Conservation (phyloP, 2,797 vertebrate genomes). For the Tapirus indicus region DNA sequence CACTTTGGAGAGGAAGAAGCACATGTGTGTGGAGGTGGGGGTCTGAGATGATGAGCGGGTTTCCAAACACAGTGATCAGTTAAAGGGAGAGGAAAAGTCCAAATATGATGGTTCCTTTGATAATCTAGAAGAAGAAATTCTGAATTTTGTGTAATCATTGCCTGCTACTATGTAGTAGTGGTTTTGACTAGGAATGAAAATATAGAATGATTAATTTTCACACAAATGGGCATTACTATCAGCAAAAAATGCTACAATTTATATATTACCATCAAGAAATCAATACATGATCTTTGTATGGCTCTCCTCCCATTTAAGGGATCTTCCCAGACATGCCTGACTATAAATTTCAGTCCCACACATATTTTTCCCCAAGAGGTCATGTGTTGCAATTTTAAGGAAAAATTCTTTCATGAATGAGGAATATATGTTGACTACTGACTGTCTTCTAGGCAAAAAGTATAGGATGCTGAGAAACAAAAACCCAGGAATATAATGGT, state of each 20-base stretch:
- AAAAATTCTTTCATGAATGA: not conserved
- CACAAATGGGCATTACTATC: not conserved
- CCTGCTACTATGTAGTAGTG: slow-evolving; percentile 7
- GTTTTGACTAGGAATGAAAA: not conserved
- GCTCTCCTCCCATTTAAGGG: not conserved
- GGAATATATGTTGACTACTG: not conserved
- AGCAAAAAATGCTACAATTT: not conserved
- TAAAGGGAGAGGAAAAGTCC: slow-evolving; percentile 65
- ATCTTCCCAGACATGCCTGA: not conserved
- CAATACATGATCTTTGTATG: not conserved
- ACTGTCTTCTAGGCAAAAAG: not conserved
- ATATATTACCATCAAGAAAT: not conserved
- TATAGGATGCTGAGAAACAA: not conserved
- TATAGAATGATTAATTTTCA: not conserved
- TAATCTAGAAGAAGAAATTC: slow-evolving; percentile 72
- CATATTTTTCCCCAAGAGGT: not conserved
- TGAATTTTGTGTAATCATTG: slow-evolving; percentile 36
- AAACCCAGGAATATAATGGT: not conserved
- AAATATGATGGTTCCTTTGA: slow-evolving; percentile 56
- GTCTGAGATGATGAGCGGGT: slow-evolving; percentile 66
- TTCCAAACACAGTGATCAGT: slow-evolving; percentile 62
- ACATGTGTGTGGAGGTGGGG: slow-evolving; percentile 75
- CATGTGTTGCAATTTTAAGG: not conserved
- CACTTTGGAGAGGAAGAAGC: slow-evolving; percentile 73
- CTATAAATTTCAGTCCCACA: not conserved